These are phyloP conservation scores for Cerceris rybyensis DNA, from an alignment of 2,888 invertebrate species.

Conservation along the genomic window DNA sequence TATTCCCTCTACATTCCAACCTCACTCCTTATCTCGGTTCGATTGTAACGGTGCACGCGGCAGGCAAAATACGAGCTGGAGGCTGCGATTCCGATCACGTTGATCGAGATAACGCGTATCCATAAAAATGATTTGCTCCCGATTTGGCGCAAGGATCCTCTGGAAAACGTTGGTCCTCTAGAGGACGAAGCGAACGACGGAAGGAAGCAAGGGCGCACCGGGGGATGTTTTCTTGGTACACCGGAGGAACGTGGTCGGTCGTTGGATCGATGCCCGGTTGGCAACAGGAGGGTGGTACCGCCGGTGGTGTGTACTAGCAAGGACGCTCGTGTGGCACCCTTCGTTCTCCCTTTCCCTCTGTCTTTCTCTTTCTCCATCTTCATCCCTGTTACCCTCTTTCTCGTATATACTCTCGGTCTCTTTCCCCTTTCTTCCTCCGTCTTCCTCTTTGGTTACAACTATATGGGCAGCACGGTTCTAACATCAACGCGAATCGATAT, in stretches of 20 bases:
- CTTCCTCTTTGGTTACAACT: constrained; percentile 39
- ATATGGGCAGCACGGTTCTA: constrained; percentile 51
- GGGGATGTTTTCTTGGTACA: constrained; percentile 57
- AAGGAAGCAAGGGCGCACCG: constrained; percentile 33
- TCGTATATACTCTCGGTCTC: background rate
- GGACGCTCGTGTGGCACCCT: constrained; percentile 44
- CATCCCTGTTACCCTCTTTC: background rate
- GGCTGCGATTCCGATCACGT: background rate
- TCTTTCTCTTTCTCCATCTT: background rate
- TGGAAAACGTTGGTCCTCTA: constrained; percentile 11
- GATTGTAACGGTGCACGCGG: background rate
- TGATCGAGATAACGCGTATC: background rate
- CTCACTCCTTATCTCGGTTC: background rate
- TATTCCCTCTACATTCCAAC: background rate
- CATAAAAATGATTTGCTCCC: constrained; percentile 9
- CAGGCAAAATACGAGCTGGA: background rate
- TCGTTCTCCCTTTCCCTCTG: constrained; percentile 13
- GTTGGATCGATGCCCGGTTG: constrained; percentile 79
- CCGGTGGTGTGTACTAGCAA: constrained; percentile 43
- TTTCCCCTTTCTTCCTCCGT: constrained; percentile 4
- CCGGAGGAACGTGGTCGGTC: constrained; percentile 64
- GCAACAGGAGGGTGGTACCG: constrained; percentile 73
- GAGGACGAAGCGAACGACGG: constrained; percentile 28
- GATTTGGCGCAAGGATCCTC: background rate
- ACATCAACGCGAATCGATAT: constrained; percentile 63